Evolutionary conservation across 1,140 invertebrate species (phyloP).

Genomic region (Oryctes rhinoceros): DNA sequence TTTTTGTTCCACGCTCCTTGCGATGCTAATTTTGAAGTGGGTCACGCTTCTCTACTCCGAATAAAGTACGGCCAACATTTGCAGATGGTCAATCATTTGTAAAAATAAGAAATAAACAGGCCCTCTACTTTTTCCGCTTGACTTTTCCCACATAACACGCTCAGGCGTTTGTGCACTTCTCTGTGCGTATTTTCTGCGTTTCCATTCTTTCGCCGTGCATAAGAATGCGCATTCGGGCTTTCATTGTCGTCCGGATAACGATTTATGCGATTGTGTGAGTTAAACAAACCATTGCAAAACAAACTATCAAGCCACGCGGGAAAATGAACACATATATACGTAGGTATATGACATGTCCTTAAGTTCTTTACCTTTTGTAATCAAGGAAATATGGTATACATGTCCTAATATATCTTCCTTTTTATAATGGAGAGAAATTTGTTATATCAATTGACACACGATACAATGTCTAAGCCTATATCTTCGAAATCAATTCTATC

Average conservation of each 20-base stretch:
- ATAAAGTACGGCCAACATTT: conserved; percentile 45
- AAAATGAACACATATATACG: not conserved
- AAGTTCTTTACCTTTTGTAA: too few species aligned
- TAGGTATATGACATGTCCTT: not conserved
- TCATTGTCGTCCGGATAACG: conserved; percentile 33
- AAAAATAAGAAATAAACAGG: conserved; percentile 46
- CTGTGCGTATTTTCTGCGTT: conserved; percentile 41
- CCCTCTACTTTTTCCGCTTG: conserved; percentile 46
- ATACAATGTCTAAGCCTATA: too few species aligned
- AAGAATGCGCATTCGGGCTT: conserved; percentile 34
- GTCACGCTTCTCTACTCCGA: conserved; percentile 39
- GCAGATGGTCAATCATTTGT: conserved; percentile 46
- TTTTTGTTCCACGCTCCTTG: conserved; percentile 15
- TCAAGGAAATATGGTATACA: too few species aligned
- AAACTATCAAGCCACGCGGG: not conserved
- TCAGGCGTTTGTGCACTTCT: conserved; percentile 38
- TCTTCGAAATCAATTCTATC: too few species aligned
- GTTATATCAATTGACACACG: too few species aligned
- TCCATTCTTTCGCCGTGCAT: conserved; percentile 23
- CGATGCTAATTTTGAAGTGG: conserved; percentile 39
- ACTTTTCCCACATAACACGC: conserved; percentile 45
- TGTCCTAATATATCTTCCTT: too few species aligned
- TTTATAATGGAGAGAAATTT: too few species aligned
- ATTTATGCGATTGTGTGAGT: conserved; percentile 36
- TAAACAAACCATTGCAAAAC: conserved; percentile 39